Percentiles rank a stretch among this genome's conserved stretches.
These are phyloP conservation scores for Piscicola geometra DNA, from an alignment of 2,888 invertebrate genomes.

Conservation along the genomic window DNA sequence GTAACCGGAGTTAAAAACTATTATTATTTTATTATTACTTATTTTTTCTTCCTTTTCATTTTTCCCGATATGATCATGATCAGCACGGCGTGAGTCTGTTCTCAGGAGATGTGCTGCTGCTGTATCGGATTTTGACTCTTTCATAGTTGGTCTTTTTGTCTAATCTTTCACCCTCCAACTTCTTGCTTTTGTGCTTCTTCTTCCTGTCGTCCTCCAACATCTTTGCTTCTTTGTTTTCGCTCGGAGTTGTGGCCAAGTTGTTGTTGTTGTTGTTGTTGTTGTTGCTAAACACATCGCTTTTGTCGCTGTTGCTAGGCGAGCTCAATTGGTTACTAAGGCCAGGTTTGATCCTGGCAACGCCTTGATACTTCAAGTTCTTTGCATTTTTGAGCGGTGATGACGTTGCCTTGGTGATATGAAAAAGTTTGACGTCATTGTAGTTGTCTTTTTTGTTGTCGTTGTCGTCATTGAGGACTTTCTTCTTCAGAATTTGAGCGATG, in stretches of 20 bases:
- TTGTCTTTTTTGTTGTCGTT: not conserved
- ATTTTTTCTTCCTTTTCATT: no score
- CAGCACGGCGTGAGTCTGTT: not conserved
- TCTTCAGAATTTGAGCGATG: no score
- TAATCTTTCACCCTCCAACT: not conserved
- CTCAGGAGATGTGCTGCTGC: conserved; percentile 1
- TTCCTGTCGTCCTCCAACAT: no score
- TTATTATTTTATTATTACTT: no score
- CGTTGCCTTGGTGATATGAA: not conserved
- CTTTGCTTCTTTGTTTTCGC: not conserved
- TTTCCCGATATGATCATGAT: no score
- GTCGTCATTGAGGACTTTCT: not conserved
- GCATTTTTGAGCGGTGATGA: not conserved
- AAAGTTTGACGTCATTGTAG: not conserved
- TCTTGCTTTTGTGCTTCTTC: not conserved
- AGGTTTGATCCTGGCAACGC: conserved; percentile 8
- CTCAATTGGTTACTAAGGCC: not conserved
- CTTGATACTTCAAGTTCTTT: not conserved
- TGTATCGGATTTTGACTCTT: not conserved
- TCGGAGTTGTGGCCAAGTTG: not conserved
- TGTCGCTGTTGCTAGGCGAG: not conserved
- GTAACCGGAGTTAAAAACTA: no score
- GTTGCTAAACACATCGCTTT: not conserved
- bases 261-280: not conserved
- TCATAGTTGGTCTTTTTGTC: not conserved